Evolutionary conservation across 2,888 invertebrate genomes (phyloP).

Genomic region (Oegoconia quadripuncta): DNA sequence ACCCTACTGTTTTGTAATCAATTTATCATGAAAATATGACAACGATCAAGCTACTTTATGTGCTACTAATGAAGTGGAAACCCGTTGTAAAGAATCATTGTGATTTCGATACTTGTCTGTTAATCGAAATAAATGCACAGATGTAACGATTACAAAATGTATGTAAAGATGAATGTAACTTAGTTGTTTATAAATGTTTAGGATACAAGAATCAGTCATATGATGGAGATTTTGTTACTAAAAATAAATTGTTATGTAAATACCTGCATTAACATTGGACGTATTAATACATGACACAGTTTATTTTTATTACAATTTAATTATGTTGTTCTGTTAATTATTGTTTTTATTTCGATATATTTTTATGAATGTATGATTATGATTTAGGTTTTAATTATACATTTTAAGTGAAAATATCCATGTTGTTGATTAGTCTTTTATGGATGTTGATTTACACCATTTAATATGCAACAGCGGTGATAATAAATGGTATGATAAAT

Average conservation of each 20-base stretch:
- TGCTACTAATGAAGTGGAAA: neutral
- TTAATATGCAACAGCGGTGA: conserved; percentile 74
- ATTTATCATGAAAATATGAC: too few relatives aligned
- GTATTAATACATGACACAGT: conserved; percentile 63
- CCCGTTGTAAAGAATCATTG: too few relatives aligned
- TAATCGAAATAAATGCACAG: conserved; percentile 4
- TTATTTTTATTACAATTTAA: conserved; percentile 58
- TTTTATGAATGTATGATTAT: conserved; percentile 56
- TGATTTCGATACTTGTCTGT: too few relatives aligned
- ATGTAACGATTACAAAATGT: neutral
- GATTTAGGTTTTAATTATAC: conserved; percentile 57
- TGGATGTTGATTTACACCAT: conserved; percentile 78
- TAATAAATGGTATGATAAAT: conserved; percentile 71
- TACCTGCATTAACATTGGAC: conserved; percentile 46
- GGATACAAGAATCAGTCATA: conserved; percentile 31
- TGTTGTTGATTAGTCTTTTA: conserved; percentile 78
- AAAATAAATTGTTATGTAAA: conserved; percentile 52
- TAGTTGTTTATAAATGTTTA: conserved; percentile 4
- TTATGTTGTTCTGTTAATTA: conserved; percentile 40
- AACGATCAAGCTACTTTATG: too few relatives aligned
- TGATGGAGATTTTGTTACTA: conserved; percentile 47
- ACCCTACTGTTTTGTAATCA: too few relatives aligned
- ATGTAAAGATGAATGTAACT: neutral
- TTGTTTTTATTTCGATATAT: conserved; percentile 38
- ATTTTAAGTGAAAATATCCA: conserved; percentile 69